phyloP scores from a whole-genome alignment of 37 sponge, comb jelly and placozoan species.

The Aplysina aerophoba region DNA sequence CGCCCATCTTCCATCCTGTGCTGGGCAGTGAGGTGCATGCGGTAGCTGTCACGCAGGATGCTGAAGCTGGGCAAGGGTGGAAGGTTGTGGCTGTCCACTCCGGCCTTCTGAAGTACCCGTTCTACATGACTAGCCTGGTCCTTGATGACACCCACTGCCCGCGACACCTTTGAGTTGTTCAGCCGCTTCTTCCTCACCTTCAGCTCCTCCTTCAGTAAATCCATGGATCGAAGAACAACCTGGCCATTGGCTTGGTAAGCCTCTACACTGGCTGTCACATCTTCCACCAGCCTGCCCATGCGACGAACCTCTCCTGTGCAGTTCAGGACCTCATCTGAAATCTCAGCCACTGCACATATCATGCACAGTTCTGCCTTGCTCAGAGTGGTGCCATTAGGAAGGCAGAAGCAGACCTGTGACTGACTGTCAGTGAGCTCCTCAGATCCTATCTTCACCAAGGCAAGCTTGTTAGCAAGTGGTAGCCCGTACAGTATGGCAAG shows the following conservation, averaged over 20 bases:
- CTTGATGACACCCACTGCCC: slow-evolving; percentile 16
- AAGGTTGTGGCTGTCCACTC: slow-evolving; percentile 34
- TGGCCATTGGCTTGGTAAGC: not conserved
- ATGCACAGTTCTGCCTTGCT: not conserved
- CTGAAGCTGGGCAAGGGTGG: slow-evolving; percentile 34
- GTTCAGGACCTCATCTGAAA: slow-evolving; percentile 24
- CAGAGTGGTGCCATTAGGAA: not conserved
- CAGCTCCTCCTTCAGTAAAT: slow-evolving; percentile 1
- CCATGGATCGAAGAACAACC: not conserved
- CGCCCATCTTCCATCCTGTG: slow-evolving; percentile 43
- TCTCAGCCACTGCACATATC: slow-evolving; percentile 1
- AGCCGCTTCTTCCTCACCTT: slow-evolving; percentile 6
- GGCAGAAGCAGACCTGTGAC: not conserved
- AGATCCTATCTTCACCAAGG: slow-evolving; percentile 1
- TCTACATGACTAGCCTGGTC: slow-evolving; percentile 7
- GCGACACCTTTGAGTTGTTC: not conserved
- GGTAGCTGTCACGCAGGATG: slow-evolving; percentile 26
- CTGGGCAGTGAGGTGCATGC: slow-evolving; percentile 54
- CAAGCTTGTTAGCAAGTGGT: slow-evolving; percentile 26
- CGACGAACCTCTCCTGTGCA: not conserved
- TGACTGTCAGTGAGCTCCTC: not conserved
- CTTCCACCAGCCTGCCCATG: not conserved
- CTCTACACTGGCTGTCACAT: not conserved
- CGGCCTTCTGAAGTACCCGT: slow-evolving; percentile 32
- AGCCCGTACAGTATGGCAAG: slow-evolving; percentile 20